A percentile compares a stretch with the other conserved stretches of the same genome.
Conservation (phyloP, 2,797 vertebrate genomes). For the Cryptoblepharus egeriae region DNA sequence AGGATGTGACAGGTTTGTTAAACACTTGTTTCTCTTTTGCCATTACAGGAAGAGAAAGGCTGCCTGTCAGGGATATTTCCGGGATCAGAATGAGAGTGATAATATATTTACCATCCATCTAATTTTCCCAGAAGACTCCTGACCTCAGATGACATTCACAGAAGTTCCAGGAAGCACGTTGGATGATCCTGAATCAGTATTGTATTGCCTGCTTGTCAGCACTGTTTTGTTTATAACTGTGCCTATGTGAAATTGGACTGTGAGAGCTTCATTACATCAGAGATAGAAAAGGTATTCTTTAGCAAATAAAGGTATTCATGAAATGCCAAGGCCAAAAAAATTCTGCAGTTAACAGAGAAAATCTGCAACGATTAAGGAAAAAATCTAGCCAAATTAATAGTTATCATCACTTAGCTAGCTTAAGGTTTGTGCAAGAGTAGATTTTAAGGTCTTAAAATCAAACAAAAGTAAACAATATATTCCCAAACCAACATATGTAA, state of each 20-base stretch:
- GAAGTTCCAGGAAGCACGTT: conserved; percentile 41
- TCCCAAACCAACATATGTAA: too few relatives aligned
- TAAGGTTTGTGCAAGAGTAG: too few relatives aligned
- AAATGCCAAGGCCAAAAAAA: conserved; percentile 44
- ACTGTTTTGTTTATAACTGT: conserved; percentile 54
- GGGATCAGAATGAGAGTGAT: conserved; percentile 56
- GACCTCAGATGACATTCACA: conserved; percentile 58
- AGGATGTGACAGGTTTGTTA: conserved; percentile 19
- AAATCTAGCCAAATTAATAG: too few relatives aligned
- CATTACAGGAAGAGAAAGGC: conserved; percentile 45
- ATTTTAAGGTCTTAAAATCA: too few relatives aligned
- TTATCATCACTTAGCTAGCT: too few relatives aligned
- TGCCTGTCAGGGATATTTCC: conserved; percentile 54
- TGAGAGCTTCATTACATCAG: conserved; percentile 11
- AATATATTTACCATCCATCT: conserved; percentile 66
- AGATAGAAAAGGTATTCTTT: conserved; percentile 24
- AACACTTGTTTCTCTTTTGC: conserved; percentile 49
- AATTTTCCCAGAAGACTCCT: conserved; percentile 67
- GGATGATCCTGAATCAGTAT: conserved; percentile 56
- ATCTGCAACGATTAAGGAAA: not conserved
- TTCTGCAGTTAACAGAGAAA: conserved; percentile 14
- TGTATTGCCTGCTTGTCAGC: conserved; percentile 44
- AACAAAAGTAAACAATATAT: too few relatives aligned
- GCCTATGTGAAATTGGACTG: conserved; percentile 25
- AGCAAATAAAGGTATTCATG: conserved; percentile 37